Evolutionary conservation across 2,888 invertebrate genomes (phyloP), one percentile per base, ranked within the genome.

Genomic region (Vanessa cardui): DNA sequence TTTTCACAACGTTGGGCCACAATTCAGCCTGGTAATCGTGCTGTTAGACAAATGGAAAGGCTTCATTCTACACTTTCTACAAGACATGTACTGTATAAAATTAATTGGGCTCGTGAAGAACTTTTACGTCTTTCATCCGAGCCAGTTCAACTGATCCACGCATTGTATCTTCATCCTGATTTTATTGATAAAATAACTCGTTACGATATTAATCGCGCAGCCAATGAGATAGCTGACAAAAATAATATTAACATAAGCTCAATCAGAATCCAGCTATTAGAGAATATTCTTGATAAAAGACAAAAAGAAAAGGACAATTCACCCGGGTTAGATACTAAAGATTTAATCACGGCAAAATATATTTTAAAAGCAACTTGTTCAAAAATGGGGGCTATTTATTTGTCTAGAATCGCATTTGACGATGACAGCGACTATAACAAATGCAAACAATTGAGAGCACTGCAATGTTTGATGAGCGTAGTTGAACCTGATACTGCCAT

Each of bases 1-100:
- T 93, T 93, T 79, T 88, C 93, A n/a, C 91, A 93, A 75, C 85
- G 88, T 31, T 93, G 93, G 92, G 89, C 90, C 63, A 83, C 91
- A 44, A 72, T 92, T 58, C 92, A 93, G 75, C 92, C 93, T 33
- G 91, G 87, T 49, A 90, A 90, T 77, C 85, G 92, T 49, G 92
- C 90, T 26, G 90, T 92, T 16, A 84, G 87, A 64, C 90, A 93
- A 82, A 93, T 93, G 93, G 90, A 92, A 79, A 87, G 87, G 26
- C 76, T 91, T 62, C 87, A 93, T 80, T 84, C 88, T 8, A 86
- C 89, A 39, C 80, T 93, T n/a, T 92, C 92, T 12, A 93, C 93
- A 1, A 84, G 90, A 49, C 93, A 93, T 74, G 88, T 86, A 39
- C 80, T 93, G 66, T 85, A 92, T 74, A 93, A 91, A 83, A 88